phyloP scores from a whole-genome alignment of 2,888 invertebrate species.

The Amblyjoppa proteus region DNA sequence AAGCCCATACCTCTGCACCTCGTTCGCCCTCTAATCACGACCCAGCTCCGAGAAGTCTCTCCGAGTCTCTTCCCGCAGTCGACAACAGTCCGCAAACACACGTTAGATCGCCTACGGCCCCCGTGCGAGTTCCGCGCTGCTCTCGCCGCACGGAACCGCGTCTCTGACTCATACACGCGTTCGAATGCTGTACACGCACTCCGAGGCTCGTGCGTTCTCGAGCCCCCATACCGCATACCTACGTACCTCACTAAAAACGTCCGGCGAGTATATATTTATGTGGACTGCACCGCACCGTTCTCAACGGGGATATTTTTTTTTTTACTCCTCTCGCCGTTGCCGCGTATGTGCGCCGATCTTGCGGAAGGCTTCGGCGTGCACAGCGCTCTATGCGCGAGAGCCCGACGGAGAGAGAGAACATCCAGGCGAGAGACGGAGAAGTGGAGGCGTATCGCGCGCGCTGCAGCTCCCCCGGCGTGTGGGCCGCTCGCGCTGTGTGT shows the following conservation, averaged over 20 bases:
- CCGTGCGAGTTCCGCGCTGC: constrained; percentile 11
- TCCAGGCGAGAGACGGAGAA: constrained; percentile 46
- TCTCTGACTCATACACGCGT: constrained; percentile 62
- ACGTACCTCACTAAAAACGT: constrained; percentile 63
- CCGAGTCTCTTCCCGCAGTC: constrained; percentile 11
- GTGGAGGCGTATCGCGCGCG: constrained; percentile 69
- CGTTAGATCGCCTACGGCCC: neutral
- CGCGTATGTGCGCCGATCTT: neutral
- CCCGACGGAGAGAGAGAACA: constrained; percentile 7
- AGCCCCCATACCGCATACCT: neutral
- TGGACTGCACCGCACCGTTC: constrained; percentile 29
- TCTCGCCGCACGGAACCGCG: neutral
- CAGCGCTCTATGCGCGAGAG: constrained; percentile 15
- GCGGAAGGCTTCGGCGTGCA: constrained; percentile 34
- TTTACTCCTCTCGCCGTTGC: constrained; percentile 5
- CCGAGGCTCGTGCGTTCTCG: constrained; percentile 47
- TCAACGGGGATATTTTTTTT: neutral
- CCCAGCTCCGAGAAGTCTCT: neutral
- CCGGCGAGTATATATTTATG: constrained; percentile 64
- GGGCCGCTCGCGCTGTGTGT: constrained; percentile 47
- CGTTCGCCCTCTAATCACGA: neutral
- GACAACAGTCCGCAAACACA: constrained; percentile 20
- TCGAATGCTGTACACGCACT: constrained; percentile 61
- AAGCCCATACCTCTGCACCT: neutral
- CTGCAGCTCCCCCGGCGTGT: constrained; percentile 53